Evolutionary conservation across 2,797 vertebrate genomes (phyloP).

Genomic region (Argya squamiceps): DNA sequence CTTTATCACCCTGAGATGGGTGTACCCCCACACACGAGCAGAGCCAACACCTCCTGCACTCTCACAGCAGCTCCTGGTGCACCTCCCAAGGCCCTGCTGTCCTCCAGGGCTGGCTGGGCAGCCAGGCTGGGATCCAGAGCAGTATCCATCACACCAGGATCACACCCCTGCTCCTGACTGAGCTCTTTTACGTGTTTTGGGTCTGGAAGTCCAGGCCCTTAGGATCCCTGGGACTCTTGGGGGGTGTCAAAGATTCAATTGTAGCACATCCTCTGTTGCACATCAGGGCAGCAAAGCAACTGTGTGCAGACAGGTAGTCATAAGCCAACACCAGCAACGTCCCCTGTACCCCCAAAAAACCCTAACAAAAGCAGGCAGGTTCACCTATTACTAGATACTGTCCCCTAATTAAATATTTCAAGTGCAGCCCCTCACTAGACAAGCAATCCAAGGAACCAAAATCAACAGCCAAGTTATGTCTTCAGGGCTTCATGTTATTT

Average conservation of each 20-base stretch:
- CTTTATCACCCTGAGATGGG: not conserved
- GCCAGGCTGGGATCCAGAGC: not conserved
- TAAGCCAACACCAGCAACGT: not conserved
- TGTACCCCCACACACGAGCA: not conserved
- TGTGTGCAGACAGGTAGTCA: not conserved
- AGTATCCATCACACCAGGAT: rapidly evolving
- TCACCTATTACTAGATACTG: not conserved
- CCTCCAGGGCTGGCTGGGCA: not conserved
- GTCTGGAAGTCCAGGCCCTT: not conserved
- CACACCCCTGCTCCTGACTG: not conserved
- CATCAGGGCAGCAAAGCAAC: not conserved
- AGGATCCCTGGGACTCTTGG: not conserved
- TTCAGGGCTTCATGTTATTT: not conserved
- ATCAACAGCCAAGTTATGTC: not conserved
- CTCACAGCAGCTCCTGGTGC: not conserved
- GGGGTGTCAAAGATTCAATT: rapidly evolving
- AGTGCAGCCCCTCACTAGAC: not conserved
- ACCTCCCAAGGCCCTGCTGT: rapidly evolving
- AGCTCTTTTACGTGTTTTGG: not conserved
- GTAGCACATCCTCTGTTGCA: not conserved
- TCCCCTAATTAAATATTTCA: not conserved
- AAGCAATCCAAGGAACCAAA: not conserved
- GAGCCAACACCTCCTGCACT: not conserved
- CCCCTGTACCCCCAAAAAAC: not conserved
- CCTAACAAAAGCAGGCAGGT: not conserved